Conservation (phyloP, 2,113 vertebrate genomes). For the Cranoglanis bouderius region DNA sequence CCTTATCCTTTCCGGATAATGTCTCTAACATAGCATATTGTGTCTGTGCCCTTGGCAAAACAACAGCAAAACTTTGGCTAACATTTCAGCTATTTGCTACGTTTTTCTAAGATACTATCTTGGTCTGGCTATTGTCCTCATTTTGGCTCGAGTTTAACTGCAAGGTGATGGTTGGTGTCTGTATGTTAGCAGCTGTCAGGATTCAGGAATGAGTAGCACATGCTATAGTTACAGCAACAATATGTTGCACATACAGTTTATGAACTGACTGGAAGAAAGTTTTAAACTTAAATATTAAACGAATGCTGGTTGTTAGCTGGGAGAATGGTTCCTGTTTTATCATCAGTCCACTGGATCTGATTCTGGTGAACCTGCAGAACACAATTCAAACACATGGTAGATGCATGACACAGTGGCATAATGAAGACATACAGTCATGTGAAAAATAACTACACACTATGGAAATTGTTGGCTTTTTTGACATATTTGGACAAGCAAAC, state of each 20-base stretch:
- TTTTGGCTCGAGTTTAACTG: not conserved
- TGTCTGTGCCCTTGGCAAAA: not conserved
- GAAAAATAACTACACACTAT: no score
- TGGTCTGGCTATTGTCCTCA: not conserved
- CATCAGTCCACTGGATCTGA: no score
- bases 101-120: not conserved
- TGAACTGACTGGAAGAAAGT: no score
- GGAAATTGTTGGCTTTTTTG: no score
- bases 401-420: not conserved
- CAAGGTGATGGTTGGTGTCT: not conserved
- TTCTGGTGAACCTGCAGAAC: not conserved
- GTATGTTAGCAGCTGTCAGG: not conserved
- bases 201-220: no score
- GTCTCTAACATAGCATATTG: not conserved
- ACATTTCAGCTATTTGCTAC: not conserved
- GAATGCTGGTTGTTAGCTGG: no score
- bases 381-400: not conserved
- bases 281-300: no score
- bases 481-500: no score
- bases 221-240: not conserved
- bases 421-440: not conserved
- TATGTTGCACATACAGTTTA: no score
- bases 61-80: not conserved
- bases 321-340: no score
- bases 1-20: not conserved